Conservation (phyloP, 2,797 vertebrate species). For the Atherinosoma microstoma region DNA sequence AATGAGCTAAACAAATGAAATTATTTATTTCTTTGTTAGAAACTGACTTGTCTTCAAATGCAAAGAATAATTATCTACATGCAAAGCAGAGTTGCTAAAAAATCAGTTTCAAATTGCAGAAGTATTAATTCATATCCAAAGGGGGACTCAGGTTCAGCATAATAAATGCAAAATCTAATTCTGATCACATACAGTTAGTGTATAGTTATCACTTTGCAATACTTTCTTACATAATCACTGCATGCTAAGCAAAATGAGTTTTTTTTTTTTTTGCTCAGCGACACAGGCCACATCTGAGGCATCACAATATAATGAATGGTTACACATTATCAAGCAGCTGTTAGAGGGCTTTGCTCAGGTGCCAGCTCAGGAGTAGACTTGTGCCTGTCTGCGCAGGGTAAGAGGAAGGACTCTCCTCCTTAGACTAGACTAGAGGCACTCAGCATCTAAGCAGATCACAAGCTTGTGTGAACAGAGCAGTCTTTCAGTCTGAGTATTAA, state of each 20-base stretch:
- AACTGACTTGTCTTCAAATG: conserved; percentile 23
- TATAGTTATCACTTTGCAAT: conserved; percentile 59
- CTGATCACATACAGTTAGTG: conserved; percentile 36
- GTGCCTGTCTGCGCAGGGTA: conserved; percentile 59
- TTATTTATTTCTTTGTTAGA: conserved; percentile 27
- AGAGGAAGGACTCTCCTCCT: conserved; percentile 44
- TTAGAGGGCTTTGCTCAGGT: conserved; percentile 73
- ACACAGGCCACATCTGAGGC: conserved; percentile 74
- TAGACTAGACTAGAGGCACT: conserved; percentile 49
- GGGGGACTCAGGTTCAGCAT: conserved; percentile 23
- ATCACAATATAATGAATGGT: conserved; percentile 81
- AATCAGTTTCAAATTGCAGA: conserved; percentile 21
- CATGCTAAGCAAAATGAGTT: conserved; percentile 28
- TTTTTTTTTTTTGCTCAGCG: conserved; percentile 51
- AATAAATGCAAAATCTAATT: conserved; percentile 23
- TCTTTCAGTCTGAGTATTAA: conserved; percentile 12
- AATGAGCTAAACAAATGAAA: conserved; percentile 34
- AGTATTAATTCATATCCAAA: conserved; percentile 29
- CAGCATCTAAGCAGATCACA: conserved; percentile 46
- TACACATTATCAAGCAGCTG: conserved; percentile 82
- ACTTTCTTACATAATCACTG: conserved; percentile 69
- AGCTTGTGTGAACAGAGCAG: conserved; percentile 27
- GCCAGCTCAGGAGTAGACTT: conserved; percentile 64
- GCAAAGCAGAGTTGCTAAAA: conserved; percentile 24
- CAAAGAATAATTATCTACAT: background rate